Evolutionary conservation across 1,140 invertebrate genomes (phyloP).

Genomic region (Papilio aristodemus): DNA sequence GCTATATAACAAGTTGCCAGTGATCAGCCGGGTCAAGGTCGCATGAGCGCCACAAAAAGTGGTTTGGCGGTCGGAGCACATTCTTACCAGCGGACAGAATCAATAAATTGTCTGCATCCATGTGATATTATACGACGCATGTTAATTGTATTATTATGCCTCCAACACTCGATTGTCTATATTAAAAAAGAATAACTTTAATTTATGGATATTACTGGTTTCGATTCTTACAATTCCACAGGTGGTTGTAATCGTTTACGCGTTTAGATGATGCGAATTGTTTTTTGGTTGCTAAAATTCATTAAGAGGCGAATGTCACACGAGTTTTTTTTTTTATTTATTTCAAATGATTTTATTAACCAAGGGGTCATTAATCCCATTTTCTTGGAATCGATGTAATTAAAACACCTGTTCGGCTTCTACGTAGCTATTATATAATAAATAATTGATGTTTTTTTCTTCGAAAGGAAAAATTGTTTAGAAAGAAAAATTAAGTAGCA

Average conservation of each 20-base stretch:
- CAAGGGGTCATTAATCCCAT: constrained; percentile 12
- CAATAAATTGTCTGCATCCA: constrained; percentile 63
- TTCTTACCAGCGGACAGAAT: constrained; percentile 53
- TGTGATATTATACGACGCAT: constrained; percentile 43
- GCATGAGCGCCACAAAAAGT: constrained; percentile 58
- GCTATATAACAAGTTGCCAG: constrained; percentile 64
- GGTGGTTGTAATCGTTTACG: constrained; percentile 44
- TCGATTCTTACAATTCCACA: constrained; percentile 35
- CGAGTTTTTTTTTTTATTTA: constrained; percentile 13
- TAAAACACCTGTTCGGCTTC: background rate
- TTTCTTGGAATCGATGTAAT: constrained; percentile 17
- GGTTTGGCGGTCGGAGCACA: constrained; percentile 63
- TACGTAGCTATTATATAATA: too few species aligned
- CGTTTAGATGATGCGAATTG: background rate
- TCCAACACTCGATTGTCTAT: constrained; percentile 34
- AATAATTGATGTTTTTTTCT: background rate
- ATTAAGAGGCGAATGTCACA: constrained; percentile 21
- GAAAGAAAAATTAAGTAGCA: background rate
- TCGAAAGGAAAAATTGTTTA: background rate
- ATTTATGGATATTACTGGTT: constrained; percentile 37
- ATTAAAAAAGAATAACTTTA: constrained; percentile 38
- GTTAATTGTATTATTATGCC: constrained; percentile 40
- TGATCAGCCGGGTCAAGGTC: constrained; percentile 68
- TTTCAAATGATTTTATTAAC: background rate
- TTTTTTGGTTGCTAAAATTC: constrained; percentile 25